These are phyloP conservation scores for Umimayanthus kanabou DNA, from an alignment of 92 coral and sea anemone species.

Conservation along the genomic window DNA sequence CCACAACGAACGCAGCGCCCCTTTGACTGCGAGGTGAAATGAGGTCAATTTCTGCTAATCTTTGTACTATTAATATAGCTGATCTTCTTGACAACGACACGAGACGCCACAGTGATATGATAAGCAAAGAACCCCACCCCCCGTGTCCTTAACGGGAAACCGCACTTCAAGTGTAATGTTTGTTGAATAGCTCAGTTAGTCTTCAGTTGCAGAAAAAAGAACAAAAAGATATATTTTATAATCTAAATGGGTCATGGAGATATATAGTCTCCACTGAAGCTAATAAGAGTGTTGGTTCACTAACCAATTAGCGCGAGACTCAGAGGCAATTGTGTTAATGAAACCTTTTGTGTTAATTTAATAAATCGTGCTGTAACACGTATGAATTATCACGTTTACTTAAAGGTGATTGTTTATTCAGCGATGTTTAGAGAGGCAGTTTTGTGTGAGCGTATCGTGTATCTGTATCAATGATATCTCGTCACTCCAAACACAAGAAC, in stretches of 20 bases:
- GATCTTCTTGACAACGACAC: constrained; percentile 8
- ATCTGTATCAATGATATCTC: not conserved
- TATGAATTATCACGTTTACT: constrained; percentile 24
- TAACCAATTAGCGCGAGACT: not conserved
- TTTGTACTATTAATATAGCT: constrained; percentile 28
- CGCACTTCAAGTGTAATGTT: not conserved
- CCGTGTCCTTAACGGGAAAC: constrained; percentile 10
- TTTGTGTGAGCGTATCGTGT: not conserved
- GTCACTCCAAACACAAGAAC: not conserved
- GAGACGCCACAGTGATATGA: constrained; percentile 4
- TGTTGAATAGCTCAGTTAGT: not conserved
- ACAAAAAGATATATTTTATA: not conserved
- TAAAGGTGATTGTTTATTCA: constrained; percentile 40
- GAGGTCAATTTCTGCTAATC: constrained; percentile 42
- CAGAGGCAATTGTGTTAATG: too few species aligned
- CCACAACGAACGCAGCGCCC: constrained; percentile 6
- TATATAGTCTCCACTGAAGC: not conserved
- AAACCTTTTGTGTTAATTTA: constrained; percentile 8
- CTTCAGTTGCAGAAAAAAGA: not conserved
- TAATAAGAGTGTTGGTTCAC: not conserved
- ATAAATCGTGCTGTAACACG: constrained; percentile 13
- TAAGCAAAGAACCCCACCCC: constrained; percentile 1
- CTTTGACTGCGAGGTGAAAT: constrained; percentile 16
- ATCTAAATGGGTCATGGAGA: not conserved
- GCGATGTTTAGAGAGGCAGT: constrained; percentile 4